Evolutionary conservation across 2,888 invertebrate genomes (phyloP).

Genomic region (Hemaris fuciformis): DNA sequence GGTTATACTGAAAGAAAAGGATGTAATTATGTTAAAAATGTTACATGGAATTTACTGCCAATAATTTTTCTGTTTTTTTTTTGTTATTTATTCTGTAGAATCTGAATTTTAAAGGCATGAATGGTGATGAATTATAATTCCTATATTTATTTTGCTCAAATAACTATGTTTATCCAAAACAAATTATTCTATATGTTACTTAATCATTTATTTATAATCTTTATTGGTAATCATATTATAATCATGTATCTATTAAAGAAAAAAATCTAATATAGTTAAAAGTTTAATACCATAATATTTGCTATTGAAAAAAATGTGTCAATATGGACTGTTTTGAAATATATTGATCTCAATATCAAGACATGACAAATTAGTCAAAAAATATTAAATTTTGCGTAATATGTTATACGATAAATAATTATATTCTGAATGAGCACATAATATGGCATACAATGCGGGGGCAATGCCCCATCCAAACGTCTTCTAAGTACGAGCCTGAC

Average conservation of each 20-base stretch:
- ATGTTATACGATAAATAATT: not conserved
- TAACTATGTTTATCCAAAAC: not conserved
- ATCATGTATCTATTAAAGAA: not conserved
- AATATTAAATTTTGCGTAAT: not conserved
- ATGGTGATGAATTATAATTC: not conserved
- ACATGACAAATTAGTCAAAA: not conserved
- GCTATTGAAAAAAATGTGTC: not conserved
- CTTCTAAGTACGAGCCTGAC: not conserved
- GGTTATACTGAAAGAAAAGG: no score
- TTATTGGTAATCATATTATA: not conserved
- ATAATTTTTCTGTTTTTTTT: not conserved
- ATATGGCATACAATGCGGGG: not conserved
- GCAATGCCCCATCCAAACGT: not conserved
- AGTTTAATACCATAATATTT: not conserved
- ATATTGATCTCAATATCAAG: not conserved
- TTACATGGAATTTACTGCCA: not conserved
- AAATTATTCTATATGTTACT: not conserved
- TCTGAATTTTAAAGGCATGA: not conserved
- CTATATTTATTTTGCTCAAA: not conserved
- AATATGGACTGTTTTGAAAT: not conserved
- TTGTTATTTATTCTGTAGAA: not conserved
- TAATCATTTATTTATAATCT: not conserved
- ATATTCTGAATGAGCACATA: not conserved
- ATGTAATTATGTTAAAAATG: no score
- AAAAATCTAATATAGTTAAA: not conserved